phyloP scores from a whole-genome alignment of 2,113 vertebrate genomes.

The Caracal caracal region DNA sequence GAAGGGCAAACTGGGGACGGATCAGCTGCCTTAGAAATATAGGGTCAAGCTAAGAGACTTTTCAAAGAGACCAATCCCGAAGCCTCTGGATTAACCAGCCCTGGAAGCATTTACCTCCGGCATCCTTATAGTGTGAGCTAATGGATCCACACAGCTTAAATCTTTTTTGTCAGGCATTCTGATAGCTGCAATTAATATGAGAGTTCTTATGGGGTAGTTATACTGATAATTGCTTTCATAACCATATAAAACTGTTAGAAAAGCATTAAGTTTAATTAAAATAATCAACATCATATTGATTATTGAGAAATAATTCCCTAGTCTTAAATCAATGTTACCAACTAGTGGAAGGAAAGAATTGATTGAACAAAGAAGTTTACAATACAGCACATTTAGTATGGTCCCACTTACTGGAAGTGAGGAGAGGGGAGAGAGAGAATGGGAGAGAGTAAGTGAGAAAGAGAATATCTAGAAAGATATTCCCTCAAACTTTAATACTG shows the following conservation, averaged over 20 bases:
- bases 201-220: not conserved
- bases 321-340: not conserved
- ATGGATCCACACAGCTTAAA: not conserved
- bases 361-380: not conserved
- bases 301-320: not conserved
- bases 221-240: not conserved
- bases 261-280: slow-evolving; percentile 9
- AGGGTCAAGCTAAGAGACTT: not conserved
- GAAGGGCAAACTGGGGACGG: not conserved
- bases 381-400: not conserved
- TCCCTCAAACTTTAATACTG: not conserved
- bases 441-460: not conserved
- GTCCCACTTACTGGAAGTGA: not conserved
- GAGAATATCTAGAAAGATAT: not conserved
- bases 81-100: not conserved
- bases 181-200: not conserved
- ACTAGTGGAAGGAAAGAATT: not conserved
- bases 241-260: not conserved
- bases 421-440: not conserved
- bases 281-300: not conserved
- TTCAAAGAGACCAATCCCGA: not conserved
- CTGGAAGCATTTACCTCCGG: not conserved
- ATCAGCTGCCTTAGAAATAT: not conserved
- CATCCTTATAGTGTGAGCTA: not conserved
- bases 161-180: not conserved